Evolutionary conservation across 2,888 invertebrate species (phyloP), one percentile per base, ranked within the genome.

Genomic region (Torymus aiolomorphi): DNA sequence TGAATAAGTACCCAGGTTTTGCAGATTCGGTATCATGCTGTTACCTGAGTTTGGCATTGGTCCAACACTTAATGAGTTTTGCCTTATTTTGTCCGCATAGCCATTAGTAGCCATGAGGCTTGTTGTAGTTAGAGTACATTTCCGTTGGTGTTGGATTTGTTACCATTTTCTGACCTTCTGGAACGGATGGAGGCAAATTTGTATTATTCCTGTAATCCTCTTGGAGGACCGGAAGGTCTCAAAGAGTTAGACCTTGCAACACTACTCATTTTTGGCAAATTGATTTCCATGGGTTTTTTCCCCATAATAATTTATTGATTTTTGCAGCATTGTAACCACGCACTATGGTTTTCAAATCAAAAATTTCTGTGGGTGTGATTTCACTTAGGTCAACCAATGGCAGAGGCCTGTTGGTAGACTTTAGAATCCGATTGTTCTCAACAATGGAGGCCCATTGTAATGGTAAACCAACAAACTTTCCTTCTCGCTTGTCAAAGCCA

Each of bases 351-450:
- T 97, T 97, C 74, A 97, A 92, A 88, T 97, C 97, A 83, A 97
- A 92, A 86, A 98, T 97, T 92, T 98, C 98, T 2, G 97, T 97
- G 51, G 97, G 97, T 74, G 99, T 99, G 80, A 99, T 98, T 91
- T 97, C 96, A 13, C 98, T 98, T 1, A 99, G 98, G 92, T 99
- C 99, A 49, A 98, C 97, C 80, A 99, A 92, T 0, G 98, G 98
- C 85, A 97, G 90, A 12, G 98, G 98, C 81, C 97, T 93, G 89
- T 97, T 97, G 76, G 96, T 96, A 73, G 96, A 96, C 90, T 96
- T 97, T 78, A 95, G 91, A 89, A 95, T 96, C 92, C 93, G 95
- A 91, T 97, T 97, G 90, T 96, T 97, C 71, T 96, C 97, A 83
- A 97, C 97, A 86, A 97, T 96, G 73, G 97, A 97, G 70, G 97